Evolutionary conservation across 2,888 invertebrate species (phyloP), one percentile per base, ranked within the genome.

Genomic region (Andrena trimmerana): DNA sequence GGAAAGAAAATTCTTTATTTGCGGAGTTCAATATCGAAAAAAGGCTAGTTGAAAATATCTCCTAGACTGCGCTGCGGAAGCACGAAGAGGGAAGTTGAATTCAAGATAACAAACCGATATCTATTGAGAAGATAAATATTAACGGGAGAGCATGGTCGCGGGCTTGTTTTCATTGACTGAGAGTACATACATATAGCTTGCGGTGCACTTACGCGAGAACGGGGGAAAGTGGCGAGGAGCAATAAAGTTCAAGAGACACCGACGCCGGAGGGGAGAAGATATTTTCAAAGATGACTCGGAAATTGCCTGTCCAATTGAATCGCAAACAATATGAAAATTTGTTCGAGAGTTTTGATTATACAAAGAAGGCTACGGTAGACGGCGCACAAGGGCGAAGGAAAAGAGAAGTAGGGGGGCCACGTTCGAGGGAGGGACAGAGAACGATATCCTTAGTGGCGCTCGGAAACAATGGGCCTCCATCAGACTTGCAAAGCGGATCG

Each of bases 241-340:
- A 69, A 65, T 60, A 71, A 80, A 76, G 84, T 80, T 71, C 77
- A 77, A 78, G 57, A 62, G 65, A 60, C 20, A 36, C 48, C 63
- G 71, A 78, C 50, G 86, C 66, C 59, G 59, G 42, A 68, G 70
- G 63, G 73, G 81, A 78, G 88, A 86, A 90, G 91, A 90, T 91
- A 91, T 92, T 93, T 92, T 90, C 91, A 92, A 92, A 92, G 92
- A 90, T 90, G 88, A 90, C 90, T 90, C 90, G 92, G 91, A 92
- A 93, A 93, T 93, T 92, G 92, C 93, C 92, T 92, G 91, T 92
- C 92, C 93, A 93, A 93, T 93, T 93, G 93, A 93, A 93, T 93
- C 92, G 91, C 93, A 93, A 93, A 93, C 93, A 93, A 93, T 93
- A 92, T 93, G 92, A 93, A 93, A 93, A 93, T 93, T 93, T 93